Percentiles rank a stretch among this genome's conserved stretches.
Evolutionary conservation across 2,113 vertebrate species (phyloP).

Genomic region (Asarcornis scutulata): DNA sequence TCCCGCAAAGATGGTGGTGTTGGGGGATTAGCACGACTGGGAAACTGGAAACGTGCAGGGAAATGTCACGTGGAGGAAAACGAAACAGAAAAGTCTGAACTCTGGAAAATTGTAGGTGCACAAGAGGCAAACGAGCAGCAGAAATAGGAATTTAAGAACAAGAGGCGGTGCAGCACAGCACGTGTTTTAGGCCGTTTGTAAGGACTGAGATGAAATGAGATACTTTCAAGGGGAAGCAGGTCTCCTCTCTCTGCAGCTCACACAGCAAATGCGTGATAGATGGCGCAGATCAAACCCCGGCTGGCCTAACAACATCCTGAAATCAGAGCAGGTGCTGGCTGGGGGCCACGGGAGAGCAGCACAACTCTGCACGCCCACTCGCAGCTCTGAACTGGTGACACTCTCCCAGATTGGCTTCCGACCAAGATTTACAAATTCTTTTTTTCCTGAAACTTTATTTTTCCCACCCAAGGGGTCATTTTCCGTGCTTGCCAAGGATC

Average conservation of each 20-base stretch:
- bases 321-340: not conserved
- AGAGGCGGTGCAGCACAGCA: not conserved
- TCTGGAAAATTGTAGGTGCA: not conserved
- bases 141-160: not conserved
- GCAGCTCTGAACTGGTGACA: too few relatives aligned
- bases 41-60: not conserved
- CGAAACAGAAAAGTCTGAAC: not conserved
- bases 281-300: not conserved
- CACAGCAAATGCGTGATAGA: not conserved
- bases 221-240: not conserved
- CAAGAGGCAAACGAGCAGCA: not conserved
- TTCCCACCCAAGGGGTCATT: not conserved
- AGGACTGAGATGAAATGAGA: not conserved
- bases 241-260: not conserved
- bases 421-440: not conserved
- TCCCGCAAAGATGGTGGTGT: not conserved
- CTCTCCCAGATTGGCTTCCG: not conserved
- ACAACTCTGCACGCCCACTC: too few relatives aligned
- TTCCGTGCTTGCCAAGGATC: rapidly evolving
- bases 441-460: not conserved
- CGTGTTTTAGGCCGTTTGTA: not conserved
- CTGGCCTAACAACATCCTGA: not conserved
- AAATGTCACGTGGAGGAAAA: not conserved
- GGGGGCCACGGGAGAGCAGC: too few relatives aligned
- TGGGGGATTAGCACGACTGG: not conserved